These are phyloP conservation scores for chimpanzee (Pan troglodytes) DNA, from an alignment of 2,113 vertebrate genomes.

Conservation along the genomic window NHGRI_mPanTro3-v2.1_pri NC_072421.2:61075501-61076000, in stretches of 20 bases:
- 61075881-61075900: no score
- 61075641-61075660: not conserved
- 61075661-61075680: not conserved
- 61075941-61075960: no score
- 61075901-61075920: no score
- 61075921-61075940: no score
- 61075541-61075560: not conserved
- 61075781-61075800: not conserved
- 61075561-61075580: not conserved
- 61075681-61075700: not conserved
- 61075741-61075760: not conserved
- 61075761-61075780: not conserved
- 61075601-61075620: not conserved
- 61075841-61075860: no score
- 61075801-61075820: not conserved
- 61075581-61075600: not conserved
- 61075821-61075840: not conserved
- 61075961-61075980: no score
- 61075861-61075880: no score
- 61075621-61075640: not conserved
- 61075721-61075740: not conserved
- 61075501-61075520: not conserved
- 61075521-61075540: not conserved
- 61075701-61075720: not conserved
- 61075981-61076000: no score